These are phyloP conservation scores for Drosophila sulfurigaster DNA, from an alignment of 1,140 invertebrate genomes.

Conservation along the genomic window DNA sequence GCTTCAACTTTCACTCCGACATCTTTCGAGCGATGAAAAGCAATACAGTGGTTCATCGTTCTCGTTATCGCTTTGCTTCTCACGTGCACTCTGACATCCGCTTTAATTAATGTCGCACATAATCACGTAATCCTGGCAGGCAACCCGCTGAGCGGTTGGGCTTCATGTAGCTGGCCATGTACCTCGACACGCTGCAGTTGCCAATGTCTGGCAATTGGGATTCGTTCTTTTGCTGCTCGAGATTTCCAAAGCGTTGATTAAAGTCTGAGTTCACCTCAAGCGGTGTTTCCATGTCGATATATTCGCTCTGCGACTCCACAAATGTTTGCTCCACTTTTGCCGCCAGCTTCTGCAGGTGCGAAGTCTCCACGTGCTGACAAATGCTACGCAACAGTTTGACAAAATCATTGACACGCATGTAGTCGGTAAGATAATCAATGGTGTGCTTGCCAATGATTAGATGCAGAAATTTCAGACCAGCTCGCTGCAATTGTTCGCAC, in stretches of 20 bases:
- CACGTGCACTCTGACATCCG: too few species aligned
- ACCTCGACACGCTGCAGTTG: conserved; percentile 8
- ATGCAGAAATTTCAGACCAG: conserved; percentile 42
- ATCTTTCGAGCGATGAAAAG: too few species aligned
- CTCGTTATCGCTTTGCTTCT: too few species aligned
- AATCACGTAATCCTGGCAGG: conserved; percentile 48
- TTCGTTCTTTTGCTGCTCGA: conserved; percentile 23
- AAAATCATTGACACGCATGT: conserved; percentile 50
- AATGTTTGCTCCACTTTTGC: conserved; percentile 19
- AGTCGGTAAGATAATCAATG: not conserved
- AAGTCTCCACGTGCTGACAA: conserved; percentile 8
- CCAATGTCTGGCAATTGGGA: not conserved
- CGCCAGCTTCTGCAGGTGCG: conserved; percentile 18
- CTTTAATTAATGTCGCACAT: conserved; percentile 37
- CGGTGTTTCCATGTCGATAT: conserved; percentile 41
- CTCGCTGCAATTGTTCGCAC: conserved; percentile 44
- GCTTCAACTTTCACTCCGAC: too few species aligned
- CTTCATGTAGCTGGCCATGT: conserved; percentile 48
- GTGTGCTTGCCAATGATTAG: conserved; percentile 40
- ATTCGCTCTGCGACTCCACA: conserved; percentile 8
- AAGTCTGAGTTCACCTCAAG: conserved; percentile 57
- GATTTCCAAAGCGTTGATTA: conserved; percentile 19
- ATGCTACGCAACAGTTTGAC: conserved; percentile 52
- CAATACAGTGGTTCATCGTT: too few species aligned
- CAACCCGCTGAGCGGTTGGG: conserved; percentile 38